Base-by-base conservation (phyloP, 2,888 invertebrate species). In the Caenorhabditis becei region DNA sequence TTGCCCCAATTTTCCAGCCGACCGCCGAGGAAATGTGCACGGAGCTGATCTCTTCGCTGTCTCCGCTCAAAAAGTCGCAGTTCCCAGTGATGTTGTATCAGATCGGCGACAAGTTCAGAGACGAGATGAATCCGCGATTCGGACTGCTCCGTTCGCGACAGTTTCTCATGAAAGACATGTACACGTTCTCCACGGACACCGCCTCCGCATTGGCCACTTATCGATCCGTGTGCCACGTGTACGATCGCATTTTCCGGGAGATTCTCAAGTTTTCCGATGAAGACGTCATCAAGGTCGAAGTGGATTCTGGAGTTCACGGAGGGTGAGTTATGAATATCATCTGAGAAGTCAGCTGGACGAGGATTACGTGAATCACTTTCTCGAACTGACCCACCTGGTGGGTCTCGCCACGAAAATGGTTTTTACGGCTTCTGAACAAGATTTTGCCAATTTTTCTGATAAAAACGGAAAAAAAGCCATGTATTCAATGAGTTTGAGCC, bases 111-210 rank as follows among this genome's bases (percentile, higher is more conserved):
- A 99, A 99, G 92, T 98, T 95, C 92, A 93, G 99, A 47, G 97
- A 99, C 92, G 99, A 99, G 92, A 94, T 94, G 85, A 94, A 95
- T 63, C 96, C 97, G 0, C 81, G 87, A 58, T 87, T 86, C 71
- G 87, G 87, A 14, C 75, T 87, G n/a, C 61, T 87, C 32, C 80
- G 87, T 18, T 72, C 79, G 93, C 77, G 95, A 82, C 96, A 97
- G 92, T 99, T 99, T 93, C 90, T 95, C 1, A 99, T 99, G 99
- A 94, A 97, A 92, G 98, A 99, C 92, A 93, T 96, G 88, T 99
- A 99, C 91, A 95, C 95, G 0, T 95, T 96, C 91, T 97, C 98
- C 92, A 88, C 92, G 0, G 92, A 92, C 74, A 88, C 92, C 28
- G 93, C 93, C 23, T 92, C 92, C 79, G 95, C 97, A 2, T 26